These are phyloP conservation scores for Brachionus manjavacas DNA, from an alignment of 1,140 invertebrate genomes.

Conservation along the genomic window DNA sequence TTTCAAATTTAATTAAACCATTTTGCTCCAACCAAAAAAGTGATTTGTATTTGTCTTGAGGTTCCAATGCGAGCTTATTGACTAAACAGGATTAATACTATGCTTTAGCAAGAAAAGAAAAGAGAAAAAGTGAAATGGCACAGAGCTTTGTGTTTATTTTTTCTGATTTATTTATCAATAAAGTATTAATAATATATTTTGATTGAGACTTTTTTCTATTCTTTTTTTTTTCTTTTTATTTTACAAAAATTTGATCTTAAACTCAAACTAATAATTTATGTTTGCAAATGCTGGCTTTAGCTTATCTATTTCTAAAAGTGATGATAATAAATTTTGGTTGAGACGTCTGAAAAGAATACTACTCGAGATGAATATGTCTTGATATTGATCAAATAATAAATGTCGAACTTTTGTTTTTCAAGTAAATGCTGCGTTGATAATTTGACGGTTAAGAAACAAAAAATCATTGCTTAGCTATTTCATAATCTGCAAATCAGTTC, in stretches of 20 bases:
- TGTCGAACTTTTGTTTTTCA: slow-evolving; percentile 41
- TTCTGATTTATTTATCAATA: slow-evolving; percentile 29
- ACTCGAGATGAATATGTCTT: not conserved
- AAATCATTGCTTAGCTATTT: not conserved
- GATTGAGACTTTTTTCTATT: slow-evolving; percentile 29
- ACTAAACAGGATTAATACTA: slow-evolving; percentile 27
- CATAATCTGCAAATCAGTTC: slow-evolving; percentile 20
- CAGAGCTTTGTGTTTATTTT: slow-evolving; percentile 12
- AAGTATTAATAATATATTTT: slow-evolving; percentile 40
- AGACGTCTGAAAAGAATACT: slow-evolving; percentile 10
- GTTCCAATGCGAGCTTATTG: slow-evolving; percentile 3
- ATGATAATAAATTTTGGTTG: slow-evolving; percentile 33
- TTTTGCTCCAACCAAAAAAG: slow-evolving; percentile 13
- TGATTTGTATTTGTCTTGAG: slow-evolving; percentile 33
- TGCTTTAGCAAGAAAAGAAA: not conserved
- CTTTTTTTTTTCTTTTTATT: not conserved
- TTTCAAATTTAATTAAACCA: slow-evolving; percentile 22
- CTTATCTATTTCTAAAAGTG: slow-evolving; percentile 8
- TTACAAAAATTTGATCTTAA: slow-evolving; percentile 31
- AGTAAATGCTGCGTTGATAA: slow-evolving; percentile 41
- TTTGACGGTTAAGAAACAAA: slow-evolving; percentile 27
- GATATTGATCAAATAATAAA: slow-evolving; percentile 40
- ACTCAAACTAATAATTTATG: slow-evolving; percentile 40
- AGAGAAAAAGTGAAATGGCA: slow-evolving; percentile 1
- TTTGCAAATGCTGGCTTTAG: slow-evolving; percentile 8